Percentiles rank a stretch among this genome's conserved stretches.
phyloP scores from a whole-genome alignment of 2,888 invertebrate genomes.

The Machimus atricapillus region DNA sequence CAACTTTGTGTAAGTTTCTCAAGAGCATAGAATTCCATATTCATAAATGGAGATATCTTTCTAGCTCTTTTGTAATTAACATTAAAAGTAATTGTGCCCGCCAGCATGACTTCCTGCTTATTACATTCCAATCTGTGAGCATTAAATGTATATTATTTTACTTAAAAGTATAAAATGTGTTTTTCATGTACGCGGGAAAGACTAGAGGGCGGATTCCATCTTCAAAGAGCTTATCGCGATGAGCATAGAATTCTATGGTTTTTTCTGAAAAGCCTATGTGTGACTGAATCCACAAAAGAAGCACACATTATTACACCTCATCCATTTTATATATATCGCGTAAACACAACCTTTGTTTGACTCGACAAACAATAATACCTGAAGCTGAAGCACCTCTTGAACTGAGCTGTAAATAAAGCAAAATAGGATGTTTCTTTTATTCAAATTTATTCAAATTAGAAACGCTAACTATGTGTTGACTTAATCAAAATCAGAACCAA shows the following conservation, averaged over 20 bases:
- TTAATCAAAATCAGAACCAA: background rate
- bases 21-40: too few species aligned
- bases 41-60: too few species aligned
- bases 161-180: background rate
- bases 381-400: background rate
- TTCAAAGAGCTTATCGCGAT: background rate
- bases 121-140: background rate
- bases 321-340: background rate
- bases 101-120: background rate
- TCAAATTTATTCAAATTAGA: background rate
- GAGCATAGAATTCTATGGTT: background rate
- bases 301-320: background rate
- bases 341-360: background rate
- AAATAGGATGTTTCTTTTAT: background rate
- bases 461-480: background rate
- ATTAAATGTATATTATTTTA: background rate
- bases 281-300: background rate
- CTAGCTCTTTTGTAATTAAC: background rate
- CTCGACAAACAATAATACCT: background rate
- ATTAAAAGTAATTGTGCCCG: background rate
- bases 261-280: background rate
- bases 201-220: background rate
- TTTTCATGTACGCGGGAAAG: background rate
- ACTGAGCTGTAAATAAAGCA: background rate
- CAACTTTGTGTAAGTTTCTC: too few species aligned